A percentile compares a stretch with the other conserved stretches of the same genome.
Evolutionary conservation across 2,113 vertebrate genomes (phyloP).

Genomic region (Austrofundulus limnaeus): DNA sequence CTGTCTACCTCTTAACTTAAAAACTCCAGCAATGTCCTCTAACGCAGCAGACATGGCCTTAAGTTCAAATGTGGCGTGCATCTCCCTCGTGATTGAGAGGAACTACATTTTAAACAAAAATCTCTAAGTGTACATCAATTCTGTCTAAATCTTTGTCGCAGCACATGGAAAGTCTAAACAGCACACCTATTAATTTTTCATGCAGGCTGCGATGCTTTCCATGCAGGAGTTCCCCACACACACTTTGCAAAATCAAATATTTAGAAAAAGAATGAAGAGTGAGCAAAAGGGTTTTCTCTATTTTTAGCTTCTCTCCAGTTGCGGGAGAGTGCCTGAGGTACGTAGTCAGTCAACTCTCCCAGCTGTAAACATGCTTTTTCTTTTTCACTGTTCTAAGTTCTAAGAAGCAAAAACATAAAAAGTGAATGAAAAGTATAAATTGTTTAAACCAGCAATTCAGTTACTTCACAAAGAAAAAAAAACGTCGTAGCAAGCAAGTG

Average conservation of each 20-base stretch:
- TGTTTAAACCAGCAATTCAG: not conserved
- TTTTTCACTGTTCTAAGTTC: not conserved
- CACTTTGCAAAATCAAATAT: constrained; percentile 58
- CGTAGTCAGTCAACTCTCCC: constrained; percentile 10
- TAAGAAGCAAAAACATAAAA: not conserved
- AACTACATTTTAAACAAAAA: not conserved
- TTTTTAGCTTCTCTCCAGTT: constrained; percentile 48
- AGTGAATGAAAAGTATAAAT: not conserved
- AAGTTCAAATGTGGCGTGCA: not conserved
- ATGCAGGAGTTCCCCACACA: constrained; percentile 47
- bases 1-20: not conserved
- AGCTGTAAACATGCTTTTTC: not conserved
- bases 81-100: not conserved
- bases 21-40: constrained; percentile 14
- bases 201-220: constrained; percentile 24
- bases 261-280: constrained; percentile 41
- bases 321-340: constrained; percentile 17
- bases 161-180: constrained; percentile 20
- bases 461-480: constrained; percentile 6
- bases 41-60: not conserved
- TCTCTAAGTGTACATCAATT: constrained; percentile 1
- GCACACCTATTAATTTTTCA: constrained; percentile 47
- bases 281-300: constrained; percentile 38
- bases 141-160: constrained; percentile 3
- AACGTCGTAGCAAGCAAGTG: constrained; percentile 1